Evolutionary conservation across 2,888 invertebrate genomes (phyloP), one percentile per base, ranked within the genome.

Genomic region (Meliscaeva auricollis): DNA sequence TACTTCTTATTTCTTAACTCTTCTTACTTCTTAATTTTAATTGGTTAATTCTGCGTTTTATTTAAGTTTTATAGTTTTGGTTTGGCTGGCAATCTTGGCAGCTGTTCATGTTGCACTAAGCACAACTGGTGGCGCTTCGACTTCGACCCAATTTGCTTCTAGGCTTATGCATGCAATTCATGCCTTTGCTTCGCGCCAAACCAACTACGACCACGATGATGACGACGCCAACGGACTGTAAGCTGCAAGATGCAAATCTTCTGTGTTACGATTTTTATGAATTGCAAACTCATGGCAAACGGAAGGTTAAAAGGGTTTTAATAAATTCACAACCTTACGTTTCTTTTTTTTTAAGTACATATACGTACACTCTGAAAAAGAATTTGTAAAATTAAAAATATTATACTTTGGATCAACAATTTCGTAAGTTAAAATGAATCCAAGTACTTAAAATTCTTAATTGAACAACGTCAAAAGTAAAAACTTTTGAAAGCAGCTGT

Each of bases 291-390:
- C 77, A 83, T 64, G 54, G 44, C 26, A 35, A 79, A 79, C 69
- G 74, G 69, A 75, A 80, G 80, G 84, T 84, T 75, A 75, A 84
- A 84, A 84, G 83, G 83, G 74, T 84, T 70, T 84, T 75, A 70
- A 80, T 72, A 70, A 75, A 84, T 60, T 80, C 66, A 44, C 22
- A 50, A 46, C 44, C 64, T 75, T 35, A 35, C 32, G 8, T 32
- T 13, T 20, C 13, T 44, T n/a, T 66, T n/a, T 46, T 30, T 38
- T 38, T 11, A 38, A 8, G 8, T 11, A 9, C 5, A 4, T 32
- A 7, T 4, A 32, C 4, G 32, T 32, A n/a, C n/a, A n/a, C n/a
- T n/a, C n/a, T n/a, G n/a, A n/a, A n/a, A n/a, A n/a, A n/a, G n/a
- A n/a, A n/a, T n/a, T n/a, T n/a, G n/a, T n/a, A n/a, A n/a, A n/a